Evolutionary conservation across 2,797 vertebrate genomes (phyloP), one percentile per base, ranked within the genome.

Genomic region (Myripristis jacobus): DNA sequence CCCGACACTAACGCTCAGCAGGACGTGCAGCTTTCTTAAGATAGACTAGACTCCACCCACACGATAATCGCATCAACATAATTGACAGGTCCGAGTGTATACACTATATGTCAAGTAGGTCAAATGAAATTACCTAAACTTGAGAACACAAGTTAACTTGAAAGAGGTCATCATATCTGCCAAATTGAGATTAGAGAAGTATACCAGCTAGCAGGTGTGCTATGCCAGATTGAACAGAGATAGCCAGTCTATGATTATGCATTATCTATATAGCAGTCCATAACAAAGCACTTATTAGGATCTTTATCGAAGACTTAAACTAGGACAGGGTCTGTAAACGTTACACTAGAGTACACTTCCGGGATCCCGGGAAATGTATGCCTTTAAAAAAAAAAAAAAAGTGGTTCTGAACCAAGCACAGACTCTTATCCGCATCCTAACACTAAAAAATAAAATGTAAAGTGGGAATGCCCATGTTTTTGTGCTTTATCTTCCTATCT

Each of bases 161-260:
- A 90, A 89, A 88, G 86, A 88, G 91, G 91, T 92, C 88, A 91
- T 91, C 91, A 92, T 91, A 92, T 92, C 91, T 92, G 91, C 91
- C 92, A 92, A 92, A 91, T 93, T 91, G 92, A 93, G 92, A 93
- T 93, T 92, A 90, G 87, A 89, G 84, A 90, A 89, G 77, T 87
- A 82, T 91, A 92, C 89, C 92, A 91, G 92, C 87, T 63, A 89
- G 88, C 87, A 86, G 80, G 82, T 80, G 83, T 87, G 88, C 88
- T 85, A 80, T 24, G 81, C 88, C 88, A 88, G 81, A 87, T 85
- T 56, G 71, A 92, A 86, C 87, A 85, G 89, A 76, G 29, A 89
- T 76, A 87, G 89, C 88, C 87, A 90, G 87, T 87, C 84, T 83
- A 83, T 87, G 86, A 90, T 91, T 92, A 91, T 91, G 88, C 90